Percentiles rank a stretch among this genome's conserved stretches.
Evolutionary conservation across 2,888 invertebrate genomes (phyloP).

Genomic region (Belgica antarctica): DNA sequence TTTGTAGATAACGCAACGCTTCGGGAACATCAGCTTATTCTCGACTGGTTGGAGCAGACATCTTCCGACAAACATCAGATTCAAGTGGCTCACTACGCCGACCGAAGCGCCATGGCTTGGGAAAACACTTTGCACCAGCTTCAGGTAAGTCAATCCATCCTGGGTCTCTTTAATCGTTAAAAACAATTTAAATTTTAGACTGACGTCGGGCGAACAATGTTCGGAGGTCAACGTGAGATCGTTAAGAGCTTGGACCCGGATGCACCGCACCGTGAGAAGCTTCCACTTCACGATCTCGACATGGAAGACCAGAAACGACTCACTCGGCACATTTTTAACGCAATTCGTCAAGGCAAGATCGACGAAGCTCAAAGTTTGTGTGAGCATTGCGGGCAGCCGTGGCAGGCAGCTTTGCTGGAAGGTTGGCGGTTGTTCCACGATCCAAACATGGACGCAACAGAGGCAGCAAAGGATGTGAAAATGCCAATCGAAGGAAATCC

Average conservation of each 20-base stretch:
- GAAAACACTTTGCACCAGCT: conserved; percentile 85
- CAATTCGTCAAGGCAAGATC: conserved; percentile 82
- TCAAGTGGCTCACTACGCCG: conserved; percentile 71
- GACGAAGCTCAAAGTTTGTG: conserved; percentile 82
- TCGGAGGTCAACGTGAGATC: conserved; percentile 60
- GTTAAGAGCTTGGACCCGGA: conserved; percentile 82
- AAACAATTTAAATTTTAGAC: not conserved
- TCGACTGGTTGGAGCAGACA: conserved; percentile 90
- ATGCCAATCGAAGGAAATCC: conserved; percentile 78
- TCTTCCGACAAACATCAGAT: conserved; percentile 60
- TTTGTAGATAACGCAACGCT: conserved; percentile 60
- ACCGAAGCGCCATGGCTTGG: conserved; percentile 76
- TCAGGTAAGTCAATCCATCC: conserved; percentile 55
- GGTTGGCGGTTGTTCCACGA: conserved; percentile 89
- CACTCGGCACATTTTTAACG: conserved; percentile 63
- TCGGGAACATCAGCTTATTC: conserved; percentile 75
- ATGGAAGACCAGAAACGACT: conserved; percentile 71
- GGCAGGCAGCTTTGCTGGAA: conserved; percentile 86
- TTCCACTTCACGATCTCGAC: conserved; percentile 80
- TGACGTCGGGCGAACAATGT: conserved; percentile 59
- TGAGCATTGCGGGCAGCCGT: conserved; percentile 82
- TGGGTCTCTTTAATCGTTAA: not conserved
- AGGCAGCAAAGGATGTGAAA: conserved; percentile 50
- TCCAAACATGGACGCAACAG: conserved; percentile 65
- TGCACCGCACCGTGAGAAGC: conserved; percentile 76